Base-by-base conservation (phyloP, 2,888 invertebrate genomes). In the Pseudococcus jackbeardsleyi region DNA sequence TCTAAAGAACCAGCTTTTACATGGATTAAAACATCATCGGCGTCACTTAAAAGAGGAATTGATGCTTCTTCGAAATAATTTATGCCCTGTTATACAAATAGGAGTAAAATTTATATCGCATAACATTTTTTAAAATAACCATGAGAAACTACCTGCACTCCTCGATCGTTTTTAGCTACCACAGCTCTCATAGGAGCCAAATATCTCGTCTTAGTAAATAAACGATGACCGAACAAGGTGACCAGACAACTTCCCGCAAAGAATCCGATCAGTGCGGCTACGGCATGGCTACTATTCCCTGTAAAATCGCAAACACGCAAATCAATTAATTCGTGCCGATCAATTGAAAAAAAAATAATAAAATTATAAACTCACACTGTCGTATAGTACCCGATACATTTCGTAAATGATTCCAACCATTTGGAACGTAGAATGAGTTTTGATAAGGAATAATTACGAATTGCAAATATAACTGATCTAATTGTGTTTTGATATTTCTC, bases 1-100 rank as follows among this genome's bases (percentile, higher is more conserved):
- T 94, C 93, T 33, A 94, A 91, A 6, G 94, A 93, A 15, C 93
- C 93, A 84, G 94, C 94, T 91, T 93, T 93, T 2, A 94, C 94
- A 92, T 93, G 93, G 68, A 94, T 92, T 88, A 94, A 91, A 84
- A 94, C 91, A 89, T 94, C 93, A 90, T 94, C 92, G 0, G 93
- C 92, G 54, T 91, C 92, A 90, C 92, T 92, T 82, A 93, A 92
- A 72, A 91, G 91, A 26, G 94, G 94, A 89, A 93, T 92, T 26
- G 91, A 90, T 17, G 91, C 89, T 89, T 91, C 91, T 90, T 94
- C 93, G 88, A 93, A 92, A 89, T 93, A 91, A 77, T 92, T 91
- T 77, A 93, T 92, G 84, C 93, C 92, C 94, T 94, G 90, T 4
- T 6, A 68, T 9, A 68, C 5, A 64, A n/a, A 17, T 15, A 26